phyloP scores from a whole-genome alignment of 2,113 vertebrate species.

The Eulacestoma nigropectus region DNA sequence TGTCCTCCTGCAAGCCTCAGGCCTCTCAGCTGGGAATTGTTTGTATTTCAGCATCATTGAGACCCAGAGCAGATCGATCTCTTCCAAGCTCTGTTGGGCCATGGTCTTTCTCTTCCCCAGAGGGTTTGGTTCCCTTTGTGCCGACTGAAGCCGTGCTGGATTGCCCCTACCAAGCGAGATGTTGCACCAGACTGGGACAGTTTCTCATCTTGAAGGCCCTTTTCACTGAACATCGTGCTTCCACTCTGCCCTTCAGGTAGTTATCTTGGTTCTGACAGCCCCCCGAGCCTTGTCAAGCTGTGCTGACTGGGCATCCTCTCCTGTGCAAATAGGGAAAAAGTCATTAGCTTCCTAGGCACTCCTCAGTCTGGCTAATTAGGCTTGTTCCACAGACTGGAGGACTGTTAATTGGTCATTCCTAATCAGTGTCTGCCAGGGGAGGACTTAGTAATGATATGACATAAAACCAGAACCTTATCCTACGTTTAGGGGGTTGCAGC shows the following conservation, averaged over 20 bases:
- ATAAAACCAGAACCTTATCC: not conserved
- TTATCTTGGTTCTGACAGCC: not conserved
- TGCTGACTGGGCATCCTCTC: not conserved
- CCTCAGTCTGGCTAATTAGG: not conserved
- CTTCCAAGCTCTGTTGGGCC: rapidly evolving
- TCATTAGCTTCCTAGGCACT: not conserved
- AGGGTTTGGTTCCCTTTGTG: not conserved
- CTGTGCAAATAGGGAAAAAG: not conserved
- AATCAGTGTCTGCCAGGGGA: not conserved
- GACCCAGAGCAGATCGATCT: not conserved
- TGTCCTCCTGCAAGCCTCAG: not conserved
- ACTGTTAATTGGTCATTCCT: conserved; percentile 19
- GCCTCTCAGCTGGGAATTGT: not conserved
- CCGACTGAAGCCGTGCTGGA: not conserved
- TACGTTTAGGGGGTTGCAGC: not conserved
- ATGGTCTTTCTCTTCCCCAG: not conserved
- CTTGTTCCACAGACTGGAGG: not conserved
- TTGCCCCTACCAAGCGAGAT: not conserved
- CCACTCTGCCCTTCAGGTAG: not conserved
- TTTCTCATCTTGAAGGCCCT: not conserved
- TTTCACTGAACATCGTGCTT: rapidly evolving
- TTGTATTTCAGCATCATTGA: not conserved
- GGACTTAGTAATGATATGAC: not conserved
- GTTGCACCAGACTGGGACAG: rapidly evolving
- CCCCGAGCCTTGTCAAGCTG: not conserved